These are phyloP conservation scores for Drosophila diplacantha DNA, from an alignment of 2,888 invertebrate genomes.

Conservation along the genomic window DNA sequence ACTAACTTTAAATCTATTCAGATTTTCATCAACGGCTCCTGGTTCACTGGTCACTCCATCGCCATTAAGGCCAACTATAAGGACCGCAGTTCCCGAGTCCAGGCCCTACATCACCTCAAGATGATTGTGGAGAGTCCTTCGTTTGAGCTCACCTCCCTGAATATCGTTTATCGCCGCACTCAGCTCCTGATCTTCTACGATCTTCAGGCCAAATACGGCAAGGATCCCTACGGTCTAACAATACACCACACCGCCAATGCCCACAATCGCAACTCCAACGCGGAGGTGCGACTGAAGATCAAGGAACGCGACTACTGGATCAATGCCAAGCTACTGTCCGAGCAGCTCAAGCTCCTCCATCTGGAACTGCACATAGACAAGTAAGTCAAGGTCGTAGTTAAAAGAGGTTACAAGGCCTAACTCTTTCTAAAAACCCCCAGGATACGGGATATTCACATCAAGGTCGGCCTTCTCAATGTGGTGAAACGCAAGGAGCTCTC, in stretches of 20 bases:
- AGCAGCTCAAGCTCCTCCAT: conserved; percentile 82
- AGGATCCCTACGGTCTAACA: conserved; percentile 83
- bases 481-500: conserved; percentile 82
- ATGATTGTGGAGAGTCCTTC: conserved; percentile 85
- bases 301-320: conserved; percentile 84
- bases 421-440: conserved; percentile 74
- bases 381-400: conserved; percentile 78
- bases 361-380: conserved; percentile 88
- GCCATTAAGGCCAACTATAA: conserved; percentile 85
- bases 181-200: conserved; percentile 84
- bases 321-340: conserved; percentile 82
- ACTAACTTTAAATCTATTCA: conserved; percentile 61
- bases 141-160: conserved; percentile 84
- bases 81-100: conserved; percentile 84
- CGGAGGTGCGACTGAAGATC: conserved; percentile 81
- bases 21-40: conserved; percentile 85
- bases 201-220: conserved; percentile 81
- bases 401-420: accelerated
- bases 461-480: conserved; percentile 81
- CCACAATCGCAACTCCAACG: conserved; percentile 81
- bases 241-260: conserved; percentile 82
- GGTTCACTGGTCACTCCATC: conserved; percentile 86
- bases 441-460: conserved; percentile 85
- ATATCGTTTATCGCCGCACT: conserved; percentile 84
- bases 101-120: conserved; percentile 84